Evolutionary conservation across 1,140 invertebrate species (phyloP).

Genomic region (Cotesia typhae): DNA sequence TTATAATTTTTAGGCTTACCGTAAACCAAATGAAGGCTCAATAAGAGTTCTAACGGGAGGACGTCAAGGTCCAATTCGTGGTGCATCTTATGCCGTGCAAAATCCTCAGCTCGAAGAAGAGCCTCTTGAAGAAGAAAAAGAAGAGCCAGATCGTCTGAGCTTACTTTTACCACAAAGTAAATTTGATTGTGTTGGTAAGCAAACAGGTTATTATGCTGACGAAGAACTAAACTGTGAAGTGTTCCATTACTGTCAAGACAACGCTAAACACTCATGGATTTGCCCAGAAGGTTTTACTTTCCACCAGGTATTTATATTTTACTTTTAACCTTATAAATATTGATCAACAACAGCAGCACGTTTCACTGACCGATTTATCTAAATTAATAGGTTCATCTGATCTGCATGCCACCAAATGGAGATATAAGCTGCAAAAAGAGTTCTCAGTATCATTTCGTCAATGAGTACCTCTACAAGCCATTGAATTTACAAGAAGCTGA

Average conservation of each 20-base stretch:
- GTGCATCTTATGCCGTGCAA: conserved; percentile 53
- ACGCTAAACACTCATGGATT: conserved; percentile 90
- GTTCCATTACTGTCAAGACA: conserved; percentile 94
- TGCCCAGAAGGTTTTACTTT: conserved; percentile 92
- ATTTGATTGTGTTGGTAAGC: conserved; percentile 81
- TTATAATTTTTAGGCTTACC: conserved; percentile 35
- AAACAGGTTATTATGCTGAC: conserved; percentile 92
- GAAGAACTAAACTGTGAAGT: conserved; percentile 89
- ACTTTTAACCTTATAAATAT: no score
- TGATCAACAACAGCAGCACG: no score
- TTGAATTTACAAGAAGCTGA: conserved; percentile 83
- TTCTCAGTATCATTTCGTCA: conserved; percentile 90
- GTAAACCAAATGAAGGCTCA: conserved; percentile 41
- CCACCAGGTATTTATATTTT: conserved; percentile 76
- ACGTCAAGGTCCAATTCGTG: conserved; percentile 41
- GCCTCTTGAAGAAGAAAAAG: conserved; percentile 77
- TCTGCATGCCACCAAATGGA: conserved; percentile 89
- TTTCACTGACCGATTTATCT: neutral
- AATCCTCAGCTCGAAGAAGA: conserved; percentile 58
- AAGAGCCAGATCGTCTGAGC: conserved; percentile 85
- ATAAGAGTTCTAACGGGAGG: conserved; percentile 47
- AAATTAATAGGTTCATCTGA: conserved; percentile 79
- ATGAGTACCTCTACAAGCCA: conserved; percentile 91
- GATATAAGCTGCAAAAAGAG: conserved; percentile 92
- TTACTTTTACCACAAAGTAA: conserved; percentile 82